Percentiles rank a stretch among this genome's conserved stretches.
phyloP scores from a whole-genome alignment of 2,797 vertebrate genomes.

The Rousettus madagascariensis region DNA sequence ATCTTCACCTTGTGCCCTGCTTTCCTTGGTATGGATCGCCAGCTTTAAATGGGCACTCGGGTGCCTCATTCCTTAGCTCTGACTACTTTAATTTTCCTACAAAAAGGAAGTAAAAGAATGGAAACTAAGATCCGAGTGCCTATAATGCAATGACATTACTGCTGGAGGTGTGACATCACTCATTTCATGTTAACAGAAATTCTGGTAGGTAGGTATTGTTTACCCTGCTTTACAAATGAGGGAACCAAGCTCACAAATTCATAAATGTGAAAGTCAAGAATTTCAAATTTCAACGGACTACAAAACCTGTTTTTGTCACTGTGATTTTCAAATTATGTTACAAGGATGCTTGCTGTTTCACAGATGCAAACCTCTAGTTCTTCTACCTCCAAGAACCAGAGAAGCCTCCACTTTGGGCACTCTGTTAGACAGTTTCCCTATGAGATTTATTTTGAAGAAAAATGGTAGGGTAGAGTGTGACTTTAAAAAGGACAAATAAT shows the following conservation, averaged over 20 bases:
- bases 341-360: not conserved
- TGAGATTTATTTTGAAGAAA: slow-evolving; percentile 16
- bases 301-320: not conserved
- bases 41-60: not conserved
- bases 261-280: not conserved
- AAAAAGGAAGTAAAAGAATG: not conserved
- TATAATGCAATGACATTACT: not conserved
- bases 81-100: not conserved
- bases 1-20: not conserved
- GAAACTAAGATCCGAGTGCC: not conserved
- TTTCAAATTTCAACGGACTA: not conserved
- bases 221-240: not conserved
- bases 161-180: not conserved
- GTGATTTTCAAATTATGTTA: not conserved
- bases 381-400: not conserved
- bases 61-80: not conserved
- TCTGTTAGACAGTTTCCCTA: not conserved
- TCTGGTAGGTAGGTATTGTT: not conserved
- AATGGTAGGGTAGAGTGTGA: not conserved
- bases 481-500: slow-evolving; percentile 2
- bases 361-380: not conserved
- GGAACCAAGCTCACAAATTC: not conserved
- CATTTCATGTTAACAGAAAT: not conserved
- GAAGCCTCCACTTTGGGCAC: not conserved
- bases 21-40: not conserved